Evolutionary conservation across 2,113 vertebrate species (phyloP).

Genomic region (Epinephelus moara): DNA sequence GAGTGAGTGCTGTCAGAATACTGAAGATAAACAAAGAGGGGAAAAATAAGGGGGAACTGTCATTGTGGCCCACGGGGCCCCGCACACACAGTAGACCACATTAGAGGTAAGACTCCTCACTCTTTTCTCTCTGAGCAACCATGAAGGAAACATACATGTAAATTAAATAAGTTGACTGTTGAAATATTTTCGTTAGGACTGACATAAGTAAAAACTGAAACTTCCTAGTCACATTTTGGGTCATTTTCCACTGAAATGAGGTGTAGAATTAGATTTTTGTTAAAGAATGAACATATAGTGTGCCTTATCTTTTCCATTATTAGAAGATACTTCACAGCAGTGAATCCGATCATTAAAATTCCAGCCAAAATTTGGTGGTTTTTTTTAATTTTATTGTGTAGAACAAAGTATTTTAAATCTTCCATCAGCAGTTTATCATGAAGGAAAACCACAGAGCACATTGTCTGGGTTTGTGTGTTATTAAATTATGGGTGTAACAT

Average conservation of each 20-base stretch:
- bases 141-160: constrained; percentile 72
- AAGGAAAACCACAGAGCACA: constrained; percentile 54
- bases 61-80: constrained; percentile 35
- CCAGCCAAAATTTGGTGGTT: background rate
- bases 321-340: constrained; percentile 8
- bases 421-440: background rate
- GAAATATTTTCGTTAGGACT: constrained; percentile 37
- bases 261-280: constrained; percentile 23
- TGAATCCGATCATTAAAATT: background rate
- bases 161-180: constrained; percentile 37
- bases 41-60: constrained; percentile 33
- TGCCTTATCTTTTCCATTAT: constrained; percentile 74
- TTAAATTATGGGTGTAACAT: constrained; percentile 26
- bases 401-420: constrained; percentile 22
- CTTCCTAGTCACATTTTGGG: constrained; percentile 9
- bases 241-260: constrained; percentile 22
- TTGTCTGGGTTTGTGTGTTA: constrained; percentile 2
- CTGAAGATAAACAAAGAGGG: constrained; percentile 54
- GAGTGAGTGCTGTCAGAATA: constrained; percentile 59
- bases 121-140: constrained; percentile 59
- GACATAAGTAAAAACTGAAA: constrained; percentile 26
- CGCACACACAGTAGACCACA: constrained; percentile 47
- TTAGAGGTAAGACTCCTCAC: constrained; percentile 74
- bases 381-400: background rate
- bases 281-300: constrained; percentile 48